Evolutionary conservation across 2,888 invertebrate species (phyloP), one percentile per base, ranked within the genome.

Genomic region (Aromia moschata): DNA sequence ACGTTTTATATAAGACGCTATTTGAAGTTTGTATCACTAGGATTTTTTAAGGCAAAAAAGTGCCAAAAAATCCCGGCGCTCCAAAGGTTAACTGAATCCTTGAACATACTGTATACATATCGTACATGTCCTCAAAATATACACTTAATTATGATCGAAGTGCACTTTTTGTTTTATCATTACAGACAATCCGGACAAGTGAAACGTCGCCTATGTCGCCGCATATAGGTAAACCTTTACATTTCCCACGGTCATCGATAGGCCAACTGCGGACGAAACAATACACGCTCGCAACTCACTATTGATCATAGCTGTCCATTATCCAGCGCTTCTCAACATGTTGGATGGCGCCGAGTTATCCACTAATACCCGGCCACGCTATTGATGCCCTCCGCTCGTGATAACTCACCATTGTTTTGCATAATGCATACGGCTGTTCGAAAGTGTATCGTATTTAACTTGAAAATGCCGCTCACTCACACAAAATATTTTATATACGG

Each of bases 271-370:
- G 68, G 59, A 62, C 71, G 71, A 74, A 77, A 78, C 78, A 77
- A 77, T 78, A 77, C 75, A 67, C 69, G 74, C 70, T 74, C 77
- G 70, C 77, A 77, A 77, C 74, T 75, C 72, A 76, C 75, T 75
- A 76, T 76, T 76, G 75, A 76, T 76, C 76, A 74, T 73, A 74
- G 70, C 70, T 74, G 76, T 73, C 75, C 72, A 76, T 77, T 77
- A 77, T 69, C 64, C 73, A 70, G 73, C 68, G 70, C 68, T 72
- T 69, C 72, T 65, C 71, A 73, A 73, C 72, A 74, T 70, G 72
- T 72, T 66, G 63, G 54, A 62, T 69, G 68, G 70, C 70, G 71
- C 70, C 72, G 68, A 69, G 44, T 51, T 57, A 52, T 51, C 57
- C 57, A 67, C 64, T 69, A 69, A 68, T 67, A 64, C 67, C 58